Evolutionary conservation across 2,888 invertebrate species (phyloP), one percentile per base, ranked within the genome.

Genomic region (Coecobrya sp.): DNA sequence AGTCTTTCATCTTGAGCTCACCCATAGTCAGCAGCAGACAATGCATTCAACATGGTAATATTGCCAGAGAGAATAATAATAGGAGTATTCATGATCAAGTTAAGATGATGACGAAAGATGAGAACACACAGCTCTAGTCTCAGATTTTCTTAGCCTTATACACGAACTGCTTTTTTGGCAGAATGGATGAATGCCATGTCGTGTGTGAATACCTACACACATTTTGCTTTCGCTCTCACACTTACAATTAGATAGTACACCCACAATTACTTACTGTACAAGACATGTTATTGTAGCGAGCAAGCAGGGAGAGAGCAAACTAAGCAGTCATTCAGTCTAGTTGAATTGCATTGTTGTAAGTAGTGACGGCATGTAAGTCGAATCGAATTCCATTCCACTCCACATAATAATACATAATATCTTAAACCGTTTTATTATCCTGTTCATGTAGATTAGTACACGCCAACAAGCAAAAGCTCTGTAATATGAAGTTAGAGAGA

Each of bases 391-490:
- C 49, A 76, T 25, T 76, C 76, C 45, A 49, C 49, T 25, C 49
- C 22, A 22, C 76, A 36, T 73, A 76, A 76, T 49, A 76, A 49
- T 25, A n/a, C n/a, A n/a, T n/a, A n/a, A n/a, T 76, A 76, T 76
- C 49, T 52, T 19, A 10, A 82, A 13, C 62, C 59, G 59, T 62
- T 79, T 79, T 79, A 79, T 79, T 82, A 82, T 82, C 82, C 82
- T 82, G 30, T 82, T 82, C 62, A 82, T 62, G 82, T 82, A 42
- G 30, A 19, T 82, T 82, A 55, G 22, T 27, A 65, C 49, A 22
- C 49, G 45, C 7, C 76, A 22, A 49, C 76, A 76, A 68, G 68
- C 45, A 76, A 76, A 36, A 59, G 19, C 2, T 68, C 42, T 7
- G 49, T 1, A 49, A 49, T 49, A n/a, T n/a, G n/a, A 49, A 49